phyloP scores from a whole-genome alignment of 1,140 invertebrate species.

The Holotrichia oblita region DNA sequence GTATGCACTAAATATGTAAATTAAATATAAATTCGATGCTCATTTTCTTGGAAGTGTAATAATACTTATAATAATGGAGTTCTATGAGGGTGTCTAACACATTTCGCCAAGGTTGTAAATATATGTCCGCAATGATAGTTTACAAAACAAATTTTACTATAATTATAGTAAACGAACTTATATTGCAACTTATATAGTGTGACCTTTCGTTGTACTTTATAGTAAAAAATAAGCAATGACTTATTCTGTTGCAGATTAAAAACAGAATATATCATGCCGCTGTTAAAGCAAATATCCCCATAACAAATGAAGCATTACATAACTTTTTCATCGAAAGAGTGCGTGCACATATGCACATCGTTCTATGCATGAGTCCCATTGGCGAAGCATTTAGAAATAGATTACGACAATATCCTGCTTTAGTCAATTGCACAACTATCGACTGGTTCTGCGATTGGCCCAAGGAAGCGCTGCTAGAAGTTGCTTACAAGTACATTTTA shows the following conservation, averaged over 20 bases:
- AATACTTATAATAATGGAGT: no score
- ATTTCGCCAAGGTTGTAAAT: no score
- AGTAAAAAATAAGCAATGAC: no score
- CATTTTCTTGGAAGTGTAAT: no score
- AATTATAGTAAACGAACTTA: no score
- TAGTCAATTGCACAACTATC: slow-evolving; percentile 87
- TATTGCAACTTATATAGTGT: no score
- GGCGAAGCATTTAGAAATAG: slow-evolving; percentile 80
- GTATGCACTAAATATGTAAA: no score
- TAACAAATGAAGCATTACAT: slow-evolving; percentile 75
- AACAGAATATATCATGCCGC: slow-evolving; percentile 71
- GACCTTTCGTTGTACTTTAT: no score
- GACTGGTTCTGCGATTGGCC: slow-evolving; percentile 92
- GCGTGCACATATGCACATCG: slow-evolving; percentile 79
- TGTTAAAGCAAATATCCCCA: slow-evolving; percentile 70
- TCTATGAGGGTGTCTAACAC: no score
- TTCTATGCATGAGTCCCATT: slow-evolving; percentile 87
- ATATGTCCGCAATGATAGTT: no score
- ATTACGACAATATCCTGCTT: slow-evolving; percentile 83
- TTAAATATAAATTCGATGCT: no score
- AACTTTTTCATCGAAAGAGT: slow-evolving; percentile 80
- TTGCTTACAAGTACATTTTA: slow-evolving; percentile 76
- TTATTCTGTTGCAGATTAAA: slow-evolving; percentile 69
- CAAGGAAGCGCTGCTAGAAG: slow-evolving; percentile 83
- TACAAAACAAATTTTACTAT: no score